A percentile compares a stretch with the other conserved stretches of the same genome.
Evolutionary conservation across 2,797 vertebrate species (phyloP).

Genomic region (Propithecus deckenii): DNA sequence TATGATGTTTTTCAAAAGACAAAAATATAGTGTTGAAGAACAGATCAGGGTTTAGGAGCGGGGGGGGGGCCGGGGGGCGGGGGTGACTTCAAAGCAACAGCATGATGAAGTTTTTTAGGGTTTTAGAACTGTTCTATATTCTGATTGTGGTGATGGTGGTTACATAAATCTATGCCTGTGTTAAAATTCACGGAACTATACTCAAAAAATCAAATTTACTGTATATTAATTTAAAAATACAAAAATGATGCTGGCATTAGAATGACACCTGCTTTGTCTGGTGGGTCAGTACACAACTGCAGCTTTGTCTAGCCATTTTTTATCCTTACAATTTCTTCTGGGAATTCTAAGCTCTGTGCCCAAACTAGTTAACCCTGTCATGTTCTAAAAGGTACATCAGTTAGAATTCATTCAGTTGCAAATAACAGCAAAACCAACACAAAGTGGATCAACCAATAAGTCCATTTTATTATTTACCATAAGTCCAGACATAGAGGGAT

Average conservation of each 20-base stretch:
- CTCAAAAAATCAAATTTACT: not conserved
- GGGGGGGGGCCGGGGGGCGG: too few species aligned
- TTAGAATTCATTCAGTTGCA: conserved; percentile 35
- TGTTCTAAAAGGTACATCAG: not conserved
- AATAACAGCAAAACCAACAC: conserved; percentile 24
- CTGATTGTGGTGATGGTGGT: not conserved
- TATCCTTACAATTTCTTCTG: conserved; percentile 11
- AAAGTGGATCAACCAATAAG: not conserved
- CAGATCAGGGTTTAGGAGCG: not conserved
- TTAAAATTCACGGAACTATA: conserved; percentile 34
- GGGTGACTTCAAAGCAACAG: conserved; percentile 24
- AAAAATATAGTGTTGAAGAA: conserved; percentile 19
- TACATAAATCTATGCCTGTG: not conserved
- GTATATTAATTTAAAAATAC: conserved; percentile 26
- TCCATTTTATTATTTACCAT: not conserved
- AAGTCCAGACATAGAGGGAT: not conserved
- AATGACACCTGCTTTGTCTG: conserved; percentile 14
- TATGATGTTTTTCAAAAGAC: conserved; percentile 24
- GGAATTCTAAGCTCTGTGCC: conserved; percentile 1
- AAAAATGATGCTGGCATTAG: conserved; percentile 2
- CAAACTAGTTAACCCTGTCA: not conserved
- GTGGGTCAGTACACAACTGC: not conserved
- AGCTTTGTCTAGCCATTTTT: conserved; percentile 15
- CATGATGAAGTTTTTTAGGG: not conserved
- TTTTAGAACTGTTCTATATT: not conserved